Base-by-base conservation (phyloP, 2,113 vertebrate species). In the Rhombomys opimus region DNA sequence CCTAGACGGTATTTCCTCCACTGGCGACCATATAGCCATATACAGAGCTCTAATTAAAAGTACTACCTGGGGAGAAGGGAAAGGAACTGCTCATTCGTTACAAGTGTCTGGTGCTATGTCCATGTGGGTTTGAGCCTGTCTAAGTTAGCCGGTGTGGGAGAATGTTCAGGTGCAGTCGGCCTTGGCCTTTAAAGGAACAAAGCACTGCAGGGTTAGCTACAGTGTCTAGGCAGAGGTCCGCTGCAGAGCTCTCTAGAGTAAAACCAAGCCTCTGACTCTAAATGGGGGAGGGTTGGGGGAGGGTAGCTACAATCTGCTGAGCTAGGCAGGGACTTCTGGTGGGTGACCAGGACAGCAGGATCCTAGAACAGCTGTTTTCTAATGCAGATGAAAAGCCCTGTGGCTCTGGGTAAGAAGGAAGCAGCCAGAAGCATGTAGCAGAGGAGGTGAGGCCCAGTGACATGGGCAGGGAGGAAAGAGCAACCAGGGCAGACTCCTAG, bases 161-260 rank as follows among this genome's bases (percentile, higher is more conserved):
- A 87, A 17, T 7, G 86, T 54, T 78, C 68, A 89, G 73, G 65
- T 41, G 63, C 14, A 81, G 35, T 8, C 94, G 77, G 38, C 8
- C 67, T 93, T 96, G 77, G 38, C 8, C 67, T 93, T 96, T 95
- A 70, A 96, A 96, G 76, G 84, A 87, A 80, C 52, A 93, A 93
- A 90, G 54, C 11, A 23, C 65, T 0, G 3, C n/a, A 46, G n/a
- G 2, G 73, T 30, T 32, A 82, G 8, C 52, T 81, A 86, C 52
- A 50, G 22, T 80, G 54, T 95, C 77, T 89, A 85, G 95, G 61
- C 82, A 84, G 77, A 32, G n/a, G 70, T 75, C 94, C 95, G 90
- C 89, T 89, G 41, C 67, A 52, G 15, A 95, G 38, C 30, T 96
- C 81, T 91, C 90, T 95, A 96, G 72, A 94, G 91, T 63, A 84